These are phyloP conservation scores for Tachina fera DNA, from an alignment of 2,888 invertebrate species.

Conservation along the genomic window DNA sequence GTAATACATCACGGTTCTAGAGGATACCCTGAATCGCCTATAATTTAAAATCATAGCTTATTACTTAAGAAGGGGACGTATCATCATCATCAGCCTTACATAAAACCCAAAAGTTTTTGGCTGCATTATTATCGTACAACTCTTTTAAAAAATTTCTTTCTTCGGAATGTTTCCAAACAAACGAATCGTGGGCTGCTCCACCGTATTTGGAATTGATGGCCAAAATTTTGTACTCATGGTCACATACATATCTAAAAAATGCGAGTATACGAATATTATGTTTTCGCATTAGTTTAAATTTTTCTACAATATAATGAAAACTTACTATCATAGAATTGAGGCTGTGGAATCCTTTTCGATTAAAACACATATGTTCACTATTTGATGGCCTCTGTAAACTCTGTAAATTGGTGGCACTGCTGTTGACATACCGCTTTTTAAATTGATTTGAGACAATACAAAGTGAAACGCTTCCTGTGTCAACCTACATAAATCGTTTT, in stretches of 20 bases:
- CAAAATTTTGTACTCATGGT: constrained; percentile 11
- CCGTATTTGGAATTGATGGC: constrained; percentile 33
- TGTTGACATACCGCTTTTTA: constrained; percentile 15
- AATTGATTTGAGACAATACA: neutral
- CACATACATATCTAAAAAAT: constrained; percentile 17
- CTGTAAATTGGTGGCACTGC: neutral
- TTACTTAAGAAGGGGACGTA: neutral
- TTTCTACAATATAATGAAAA: too few species aligned
- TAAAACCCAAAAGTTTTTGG: constrained; percentile 30
- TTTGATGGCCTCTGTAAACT: neutral
- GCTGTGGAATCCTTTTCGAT: constrained; percentile 27
- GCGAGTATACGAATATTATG: too few species aligned
- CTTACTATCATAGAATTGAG: constrained; percentile 32
- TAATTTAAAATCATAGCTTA: constrained; percentile 1
- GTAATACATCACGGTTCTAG: constrained; percentile 50
- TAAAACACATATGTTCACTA: neutral
- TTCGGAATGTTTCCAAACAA: constrained; percentile 41
- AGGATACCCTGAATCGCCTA: constrained; percentile 24
- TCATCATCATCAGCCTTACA: constrained; percentile 6
- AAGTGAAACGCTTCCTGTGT: constrained; percentile 17
- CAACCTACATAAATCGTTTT: constrained; percentile 8
- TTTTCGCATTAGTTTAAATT: too few species aligned
- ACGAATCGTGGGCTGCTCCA: constrained; percentile 33
- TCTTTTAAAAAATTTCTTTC: too few species aligned
- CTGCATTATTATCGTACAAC: constrained; percentile 2